Percentiles rank a stretch among this genome's conserved stretches.
Evolutionary conservation across 2,113 vertebrate species (phyloP).

Genomic region (Promerops cafer): DNA sequence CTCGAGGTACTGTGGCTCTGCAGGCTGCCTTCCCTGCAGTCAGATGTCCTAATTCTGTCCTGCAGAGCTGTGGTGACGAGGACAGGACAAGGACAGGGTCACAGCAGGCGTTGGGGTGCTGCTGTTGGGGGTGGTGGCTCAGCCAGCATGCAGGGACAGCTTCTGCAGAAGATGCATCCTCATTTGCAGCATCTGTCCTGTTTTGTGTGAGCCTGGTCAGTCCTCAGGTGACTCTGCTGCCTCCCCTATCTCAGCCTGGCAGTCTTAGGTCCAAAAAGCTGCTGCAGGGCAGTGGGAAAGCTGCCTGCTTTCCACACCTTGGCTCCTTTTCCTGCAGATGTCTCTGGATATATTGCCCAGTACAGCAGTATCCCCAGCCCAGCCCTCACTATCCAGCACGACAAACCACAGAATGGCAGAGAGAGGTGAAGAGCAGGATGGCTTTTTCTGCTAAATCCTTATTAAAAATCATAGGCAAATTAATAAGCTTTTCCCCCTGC

Average conservation of each 20-base stretch:
- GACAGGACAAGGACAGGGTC: background rate
- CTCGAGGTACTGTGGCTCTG: background rate
- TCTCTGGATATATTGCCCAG: too few species aligned
- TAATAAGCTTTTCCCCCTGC: background rate
- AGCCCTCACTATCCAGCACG: background rate
- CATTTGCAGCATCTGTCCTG: background rate
- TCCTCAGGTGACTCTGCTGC: background rate
- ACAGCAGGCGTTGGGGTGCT: background rate
- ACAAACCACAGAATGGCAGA: background rate
- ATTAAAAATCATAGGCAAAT: background rate
- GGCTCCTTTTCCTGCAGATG: background rate
- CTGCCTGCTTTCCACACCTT: background rate
- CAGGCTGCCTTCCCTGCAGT: background rate
- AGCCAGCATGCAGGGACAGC: background rate
- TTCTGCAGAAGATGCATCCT: background rate
- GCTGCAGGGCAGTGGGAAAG: background rate
- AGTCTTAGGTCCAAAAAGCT: background rate
- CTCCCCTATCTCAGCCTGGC: background rate
- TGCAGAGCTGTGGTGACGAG: background rate
- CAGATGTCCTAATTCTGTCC: background rate
- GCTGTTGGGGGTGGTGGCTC: background rate
- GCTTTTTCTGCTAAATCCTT: background rate
- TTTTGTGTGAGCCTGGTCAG: background rate
- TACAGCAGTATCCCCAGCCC: background rate
- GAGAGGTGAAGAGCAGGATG: background rate